Conservation (phyloP, 2,888 invertebrate genomes). For the Aleiodes alternator region DNA sequence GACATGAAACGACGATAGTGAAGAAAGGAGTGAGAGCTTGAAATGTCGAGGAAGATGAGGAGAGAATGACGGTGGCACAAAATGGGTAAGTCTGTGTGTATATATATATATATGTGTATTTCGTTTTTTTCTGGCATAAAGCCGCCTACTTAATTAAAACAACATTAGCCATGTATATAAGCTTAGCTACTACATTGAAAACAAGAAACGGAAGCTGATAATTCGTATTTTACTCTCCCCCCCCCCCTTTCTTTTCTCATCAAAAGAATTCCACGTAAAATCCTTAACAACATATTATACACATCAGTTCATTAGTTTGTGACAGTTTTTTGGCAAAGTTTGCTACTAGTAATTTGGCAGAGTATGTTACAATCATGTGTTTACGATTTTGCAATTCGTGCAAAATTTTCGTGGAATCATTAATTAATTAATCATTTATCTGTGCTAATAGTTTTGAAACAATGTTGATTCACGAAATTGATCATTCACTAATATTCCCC, state of each 20-base stretch:
- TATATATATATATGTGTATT: slow-evolving; percentile 19
- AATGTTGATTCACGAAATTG: too few relatives aligned
- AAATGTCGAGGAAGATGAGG: slow-evolving; percentile 1
- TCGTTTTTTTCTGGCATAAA: slow-evolving; percentile 60
- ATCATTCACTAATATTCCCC: slow-evolving; percentile 49
- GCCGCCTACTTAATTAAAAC: slow-evolving; percentile 75
- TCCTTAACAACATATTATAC: slow-evolving; percentile 13
- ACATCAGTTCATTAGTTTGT: slow-evolving; percentile 24
- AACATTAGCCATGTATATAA: slow-evolving; percentile 66
- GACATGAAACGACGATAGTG: slow-evolving; percentile 41
- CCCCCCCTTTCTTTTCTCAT: slow-evolving; percentile 18
- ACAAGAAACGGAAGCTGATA: slow-evolving; percentile 47
- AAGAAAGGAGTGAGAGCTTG: slow-evolving; percentile 53
- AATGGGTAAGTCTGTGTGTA: not conserved
- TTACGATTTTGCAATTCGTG: not conserved
- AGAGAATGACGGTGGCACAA: too few relatives aligned
- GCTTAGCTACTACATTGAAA: slow-evolving; percentile 18
- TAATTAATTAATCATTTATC: not conserved
- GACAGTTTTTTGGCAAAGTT: slow-evolving; percentile 15
- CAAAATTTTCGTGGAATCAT: not conserved
- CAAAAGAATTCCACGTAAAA: slow-evolving; percentile 29
- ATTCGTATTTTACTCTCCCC: slow-evolving; percentile 13
- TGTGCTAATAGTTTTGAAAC: too few relatives aligned
- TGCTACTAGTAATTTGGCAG: slow-evolving; percentile 1
- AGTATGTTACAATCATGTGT: slow-evolving; percentile 14